phyloP scores from a whole-genome alignment of 2,888 invertebrate species.

The Zootermopsis nevadensis region DNA sequence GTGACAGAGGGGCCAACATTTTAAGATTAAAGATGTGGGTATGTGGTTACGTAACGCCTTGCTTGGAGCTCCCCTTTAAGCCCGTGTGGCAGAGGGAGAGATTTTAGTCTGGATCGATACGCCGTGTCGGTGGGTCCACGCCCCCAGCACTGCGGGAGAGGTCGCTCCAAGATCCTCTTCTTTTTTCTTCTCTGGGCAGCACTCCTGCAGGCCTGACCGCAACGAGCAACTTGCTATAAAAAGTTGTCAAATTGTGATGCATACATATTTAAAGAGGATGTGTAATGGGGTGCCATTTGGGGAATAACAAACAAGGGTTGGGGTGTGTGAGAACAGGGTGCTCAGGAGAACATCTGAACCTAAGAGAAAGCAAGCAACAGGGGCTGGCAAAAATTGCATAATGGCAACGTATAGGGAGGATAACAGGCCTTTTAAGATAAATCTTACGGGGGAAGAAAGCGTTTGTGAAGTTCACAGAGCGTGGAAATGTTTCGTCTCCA shows the following conservation, averaged over 20 bases:
- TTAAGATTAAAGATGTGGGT: neutral
- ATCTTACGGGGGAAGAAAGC: too few species aligned
- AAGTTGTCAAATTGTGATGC: neutral
- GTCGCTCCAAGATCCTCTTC: neutral
- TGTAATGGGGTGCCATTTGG: neutral
- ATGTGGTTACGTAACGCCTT: neutral
- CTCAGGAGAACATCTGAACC: too few species aligned
- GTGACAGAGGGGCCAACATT: neutral
- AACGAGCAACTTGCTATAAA: neutral
- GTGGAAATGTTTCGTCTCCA: too few species aligned
- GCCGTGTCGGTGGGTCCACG: constrained; percentile 1
- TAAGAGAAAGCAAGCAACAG: too few species aligned
- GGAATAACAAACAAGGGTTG: too few species aligned
- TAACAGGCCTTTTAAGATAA: too few species aligned
- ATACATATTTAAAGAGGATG: neutral
- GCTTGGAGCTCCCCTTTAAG: constrained; percentile 6
- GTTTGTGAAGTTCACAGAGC: too few species aligned
- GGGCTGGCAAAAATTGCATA: too few species aligned
- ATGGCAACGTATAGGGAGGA: too few species aligned
- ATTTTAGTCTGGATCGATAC: constrained; percentile 27
- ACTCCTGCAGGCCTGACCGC: neutral
- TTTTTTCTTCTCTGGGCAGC: neutral
- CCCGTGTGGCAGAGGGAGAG: constrained; percentile 18
- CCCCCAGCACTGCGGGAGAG: neutral
- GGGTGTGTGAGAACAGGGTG: too few species aligned